Conservation (phyloP, 2,113 vertebrate genomes). For the Chaetorhynchus papuensis region DNA sequence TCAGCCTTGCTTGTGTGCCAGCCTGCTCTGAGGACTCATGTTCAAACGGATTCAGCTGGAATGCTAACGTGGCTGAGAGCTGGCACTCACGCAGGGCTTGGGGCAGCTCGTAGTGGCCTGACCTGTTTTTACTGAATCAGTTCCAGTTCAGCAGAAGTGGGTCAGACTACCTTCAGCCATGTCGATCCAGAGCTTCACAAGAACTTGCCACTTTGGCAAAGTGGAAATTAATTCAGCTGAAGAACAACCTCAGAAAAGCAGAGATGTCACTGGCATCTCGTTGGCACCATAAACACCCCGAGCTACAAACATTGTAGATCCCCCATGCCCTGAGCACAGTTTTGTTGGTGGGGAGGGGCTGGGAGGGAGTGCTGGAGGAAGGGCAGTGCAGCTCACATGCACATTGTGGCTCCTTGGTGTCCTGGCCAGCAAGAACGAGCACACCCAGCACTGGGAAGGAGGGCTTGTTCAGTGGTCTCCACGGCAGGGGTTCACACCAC, state of each 20-base stretch:
- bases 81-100: not conserved
- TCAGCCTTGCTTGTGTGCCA: not conserved
- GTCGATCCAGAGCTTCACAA: not conserved
- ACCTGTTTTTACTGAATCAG: slow-evolving; percentile 38
- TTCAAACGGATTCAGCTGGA: not conserved
- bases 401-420: not conserved
- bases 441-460: not conserved
- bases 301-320: not conserved
- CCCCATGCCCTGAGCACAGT: not conserved
- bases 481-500: not conserved
- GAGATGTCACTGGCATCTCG: not conserved
- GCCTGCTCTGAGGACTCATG: not conserved
- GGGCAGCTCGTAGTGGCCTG: slow-evolving; percentile 11
- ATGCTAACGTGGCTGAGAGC: not conserved
- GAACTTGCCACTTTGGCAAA: not conserved
- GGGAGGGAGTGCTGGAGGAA: not conserved
- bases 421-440: rapidly evolving
- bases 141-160: slow-evolving; percentile 46
- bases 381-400: not conserved
- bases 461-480: not conserved
- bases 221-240: not conserved
- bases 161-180: slow-evolving; percentile 27
- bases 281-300: not conserved
- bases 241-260: not conserved
- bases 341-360: not conserved